Percentiles rank a stretch among this genome's conserved stretches.
Conservation (phyloP, 2,888 invertebrate species). For the Lasioglossum calceatum region DNA sequence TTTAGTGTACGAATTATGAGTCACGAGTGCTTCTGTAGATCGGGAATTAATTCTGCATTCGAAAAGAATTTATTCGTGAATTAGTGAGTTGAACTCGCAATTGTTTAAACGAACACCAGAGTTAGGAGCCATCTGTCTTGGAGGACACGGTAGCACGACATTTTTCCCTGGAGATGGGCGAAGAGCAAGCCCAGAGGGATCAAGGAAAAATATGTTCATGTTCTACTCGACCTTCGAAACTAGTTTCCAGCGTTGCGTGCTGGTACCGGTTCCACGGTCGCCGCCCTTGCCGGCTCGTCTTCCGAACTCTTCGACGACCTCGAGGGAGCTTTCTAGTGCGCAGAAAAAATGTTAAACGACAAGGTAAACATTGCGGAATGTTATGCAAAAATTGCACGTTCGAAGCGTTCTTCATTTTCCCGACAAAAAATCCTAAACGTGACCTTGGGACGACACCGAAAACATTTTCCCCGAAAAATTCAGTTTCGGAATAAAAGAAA, state of each 20-base stretch:
- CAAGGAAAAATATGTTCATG: background rate
- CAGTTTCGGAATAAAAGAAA: no score
- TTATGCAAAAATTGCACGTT: background rate
- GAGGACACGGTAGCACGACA: background rate
- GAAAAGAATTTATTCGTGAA: background rate
- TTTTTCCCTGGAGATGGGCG: background rate
- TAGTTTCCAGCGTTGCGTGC: constrained; percentile 56
- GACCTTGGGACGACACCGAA: no score
- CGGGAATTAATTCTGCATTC: background rate
- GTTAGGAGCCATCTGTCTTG: background rate
- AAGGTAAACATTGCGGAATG: background rate
- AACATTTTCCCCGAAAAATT: no score
- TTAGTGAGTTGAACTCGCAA: no score
- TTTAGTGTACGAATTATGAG: background rate
- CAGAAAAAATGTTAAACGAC: background rate
- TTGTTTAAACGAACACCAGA: background rate
- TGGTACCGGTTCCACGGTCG: constrained; percentile 27
- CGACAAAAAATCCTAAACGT: background rate
- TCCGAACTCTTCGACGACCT: constrained; percentile 53
- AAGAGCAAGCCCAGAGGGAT: background rate
- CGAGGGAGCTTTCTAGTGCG: background rate
- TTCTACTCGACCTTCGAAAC: constrained; percentile 21
- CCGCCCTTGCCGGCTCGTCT: constrained; percentile 30
- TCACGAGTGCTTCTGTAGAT: background rate
- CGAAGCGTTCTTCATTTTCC: background rate